Evolutionary conservation across 2,797 vertebrate species (phyloP).

Genomic region (Alosa sapidissima): DNA sequence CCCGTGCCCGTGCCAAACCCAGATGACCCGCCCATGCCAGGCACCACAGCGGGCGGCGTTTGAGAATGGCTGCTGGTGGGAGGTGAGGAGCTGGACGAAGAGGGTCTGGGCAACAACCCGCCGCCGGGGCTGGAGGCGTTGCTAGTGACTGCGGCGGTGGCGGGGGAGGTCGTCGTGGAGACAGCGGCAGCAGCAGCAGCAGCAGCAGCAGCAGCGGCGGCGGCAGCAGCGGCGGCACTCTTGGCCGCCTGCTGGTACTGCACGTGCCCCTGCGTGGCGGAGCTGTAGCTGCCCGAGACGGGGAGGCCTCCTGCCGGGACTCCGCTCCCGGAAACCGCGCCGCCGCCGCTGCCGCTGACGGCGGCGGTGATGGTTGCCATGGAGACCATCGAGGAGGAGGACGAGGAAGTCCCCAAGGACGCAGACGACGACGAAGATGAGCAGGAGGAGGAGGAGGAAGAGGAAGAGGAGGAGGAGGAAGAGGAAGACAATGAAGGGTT

Average conservation of each 20-base stretch:
- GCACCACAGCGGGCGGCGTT: neutral
- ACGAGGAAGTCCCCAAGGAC: slow-evolving; percentile 68
- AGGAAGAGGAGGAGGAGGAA: slow-evolving; percentile 59
- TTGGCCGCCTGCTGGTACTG: slow-evolving; percentile 57
- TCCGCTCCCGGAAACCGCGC: slow-evolving; percentile 57
- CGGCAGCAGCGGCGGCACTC: slow-evolving; percentile 41
- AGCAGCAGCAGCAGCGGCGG: slow-evolving; percentile 39
- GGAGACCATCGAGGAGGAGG: slow-evolving; percentile 63
- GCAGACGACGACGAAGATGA: slow-evolving; percentile 70
- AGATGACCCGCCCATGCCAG: neutral
- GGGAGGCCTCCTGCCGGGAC: slow-evolving; percentile 64
- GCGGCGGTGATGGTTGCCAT: slow-evolving; percentile 61
- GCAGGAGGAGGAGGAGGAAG: slow-evolving; percentile 71
- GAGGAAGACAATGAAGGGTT: slow-evolving; percentile 75
- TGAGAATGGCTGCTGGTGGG: slow-evolving; percentile 7
- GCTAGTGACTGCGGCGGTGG: slow-evolving; percentile 45
- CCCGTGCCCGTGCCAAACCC: slow-evolving; percentile 47
- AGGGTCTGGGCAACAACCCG: slow-evolving; percentile 46
- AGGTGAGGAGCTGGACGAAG: slow-evolving; percentile 61
- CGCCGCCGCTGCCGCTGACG: slow-evolving; percentile 26
- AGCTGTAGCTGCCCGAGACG: slow-evolving; percentile 76
- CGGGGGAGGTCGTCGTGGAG: slow-evolving; percentile 58
- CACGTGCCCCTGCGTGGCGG: slow-evolving; percentile 71
- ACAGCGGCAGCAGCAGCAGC: slow-evolving; percentile 36
- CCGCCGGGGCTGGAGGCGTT: slow-evolving; percentile 59